These are phyloP conservation scores for Heliconius cydno DNA, from an alignment of 2,888 invertebrate genomes.

Conservation along the genomic window DNA sequence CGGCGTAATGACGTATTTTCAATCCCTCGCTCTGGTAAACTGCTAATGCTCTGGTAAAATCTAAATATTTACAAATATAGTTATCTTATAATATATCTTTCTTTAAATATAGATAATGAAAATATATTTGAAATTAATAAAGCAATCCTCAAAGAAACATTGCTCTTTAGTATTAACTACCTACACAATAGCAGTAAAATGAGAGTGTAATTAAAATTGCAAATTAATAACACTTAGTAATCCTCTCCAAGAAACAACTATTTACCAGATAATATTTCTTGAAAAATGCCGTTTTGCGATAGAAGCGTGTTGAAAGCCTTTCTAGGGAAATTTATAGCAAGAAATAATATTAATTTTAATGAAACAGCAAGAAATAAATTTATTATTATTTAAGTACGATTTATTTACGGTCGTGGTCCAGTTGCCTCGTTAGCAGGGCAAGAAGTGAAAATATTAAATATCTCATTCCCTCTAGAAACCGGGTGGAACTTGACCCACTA, in stretches of 20 bases:
- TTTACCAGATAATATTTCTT: conserved; percentile 4
- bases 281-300: background rate
- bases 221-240: conserved; percentile 19
- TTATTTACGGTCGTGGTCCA: background rate
- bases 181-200: background rate
- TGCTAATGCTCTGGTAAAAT: no score
- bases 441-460: no score
- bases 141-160: background rate
- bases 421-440: background rate
- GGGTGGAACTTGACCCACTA: no score
- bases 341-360: no score
- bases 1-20: no score
- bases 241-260: conserved; percentile 6
- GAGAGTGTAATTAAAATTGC: conserved; percentile 6
- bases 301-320: background rate
- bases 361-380: no score
- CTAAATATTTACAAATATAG: no score
- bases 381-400: background rate
- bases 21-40: no score
- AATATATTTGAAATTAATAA: background rate
- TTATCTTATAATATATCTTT: background rate
- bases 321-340: background rate
- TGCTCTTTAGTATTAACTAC: background rate
- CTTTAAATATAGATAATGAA: background rate
- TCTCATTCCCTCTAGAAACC: no score